Base-by-base conservation (phyloP, 2,797 vertebrate genomes). In the Falco concolor region DNA sequence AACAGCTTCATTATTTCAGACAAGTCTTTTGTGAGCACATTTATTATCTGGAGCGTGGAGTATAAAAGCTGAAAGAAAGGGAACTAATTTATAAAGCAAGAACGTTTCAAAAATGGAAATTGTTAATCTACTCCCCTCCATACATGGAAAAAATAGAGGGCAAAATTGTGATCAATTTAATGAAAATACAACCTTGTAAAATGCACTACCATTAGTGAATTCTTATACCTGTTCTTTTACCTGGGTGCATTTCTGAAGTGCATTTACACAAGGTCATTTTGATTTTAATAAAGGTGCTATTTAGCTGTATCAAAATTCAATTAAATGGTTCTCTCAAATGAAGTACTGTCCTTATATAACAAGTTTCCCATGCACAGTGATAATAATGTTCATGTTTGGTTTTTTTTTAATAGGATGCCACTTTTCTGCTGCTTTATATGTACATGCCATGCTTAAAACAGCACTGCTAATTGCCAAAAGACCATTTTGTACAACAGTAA, bases 1-100 rank as follows among this genome's bases (percentile, higher is more conserved):
- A 98, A 95, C 83, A 91, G 78, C 93, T 96, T 97, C 85, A 94
- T 97, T 97, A 96, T 97, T 97, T 97, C 95, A 95, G 93, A 96
- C 91, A 93, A 93, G 94, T 77, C 92, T 96, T 94, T 96, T 97
- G 94, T 95, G 93, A 97, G 91, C 74, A 89, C 87, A 87, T 96
- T 95, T 96, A 93, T 95, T 96, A 97, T 94, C 84, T 96, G 88
- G 93, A 96, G 67, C n/a, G 1, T 91, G 81, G 80, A 94, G 60
- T 82, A 95, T 65, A 97, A 95, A 91, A 84, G 79, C 76, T 91
- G 63, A 75, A 92, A 95, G 92, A 96, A 96, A 93, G 32, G 53
- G 77, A 96, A 95, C 59, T 92, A 90, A 95, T 93, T 84, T 90
- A 95, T 77, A 96, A 92, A 95, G 88, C 78, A 94, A 96, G 95